Base-by-base conservation (phyloP, 2,888 invertebrate genomes). In the Drosophila niveifrons region DNA sequence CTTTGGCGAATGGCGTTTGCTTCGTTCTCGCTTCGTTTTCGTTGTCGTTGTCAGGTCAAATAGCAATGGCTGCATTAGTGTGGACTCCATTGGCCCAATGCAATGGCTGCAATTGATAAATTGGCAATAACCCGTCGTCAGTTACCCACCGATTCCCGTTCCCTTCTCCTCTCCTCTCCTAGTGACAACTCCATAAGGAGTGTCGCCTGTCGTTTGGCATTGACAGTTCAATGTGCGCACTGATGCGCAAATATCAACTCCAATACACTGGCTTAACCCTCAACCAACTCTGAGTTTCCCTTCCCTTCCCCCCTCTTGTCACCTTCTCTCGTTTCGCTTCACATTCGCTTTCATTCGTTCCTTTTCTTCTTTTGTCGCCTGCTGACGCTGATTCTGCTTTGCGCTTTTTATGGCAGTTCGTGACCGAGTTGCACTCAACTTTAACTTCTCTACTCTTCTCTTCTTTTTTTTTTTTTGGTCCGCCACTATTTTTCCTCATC, bases 211-310 rank as follows among this genome's bases (percentile, higher is more conserved):
- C 75, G 79, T 55, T 72, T 82, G 90, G 66, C 89, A 89, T 80
- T 86, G 85, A 89, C 85, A 90, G 88, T 86, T 88, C 88, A 90
- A 90, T 90, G 90, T 78, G 88, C 75, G 76, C 90, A 84, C 70
- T 88, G 90, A 89, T 82, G 90, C 78, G 86, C 76, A 81, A 85
- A 84, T 84, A 88, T 89, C 75, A 84, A 88, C 82, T 87, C 55
- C 85, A 89, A 82, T 89, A 83, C 84, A 88, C 83, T 56, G 78
- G 28, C 59, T 66, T 59, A 23, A 55, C 18, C 43, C 50, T 8
- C 8, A 13, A 23, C 23, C 23, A 23, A 23, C 23, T 23, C 23
- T 4, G 1, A 23, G 1, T 23, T 23, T 4, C 8, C 39, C 15
- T 2, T 3, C n/a, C 53, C 23, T 28, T 6, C 39, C 13, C 43